phyloP scores from a whole-genome alignment of 2,797 vertebrate genomes.

The Crenichthys baileyi region DNA sequence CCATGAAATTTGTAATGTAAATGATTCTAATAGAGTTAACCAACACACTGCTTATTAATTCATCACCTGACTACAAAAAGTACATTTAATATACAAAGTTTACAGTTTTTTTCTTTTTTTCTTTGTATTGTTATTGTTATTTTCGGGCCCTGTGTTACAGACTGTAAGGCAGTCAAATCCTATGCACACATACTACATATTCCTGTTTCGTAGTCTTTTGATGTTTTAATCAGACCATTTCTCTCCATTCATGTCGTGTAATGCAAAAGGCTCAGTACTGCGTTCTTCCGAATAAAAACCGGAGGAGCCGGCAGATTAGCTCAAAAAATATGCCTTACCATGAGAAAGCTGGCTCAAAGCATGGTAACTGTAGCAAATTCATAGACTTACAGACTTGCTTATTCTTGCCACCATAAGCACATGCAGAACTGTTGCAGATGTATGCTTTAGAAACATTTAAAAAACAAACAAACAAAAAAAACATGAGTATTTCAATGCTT shows the following conservation, averaged over 20 bases:
- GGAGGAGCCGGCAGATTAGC: constrained; percentile 56
- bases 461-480: constrained; percentile 28
- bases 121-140: constrained; percentile 65
- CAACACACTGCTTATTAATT: constrained; percentile 77
- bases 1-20: constrained; percentile 73
- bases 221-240: constrained; percentile 41
- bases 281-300: constrained; percentile 43
- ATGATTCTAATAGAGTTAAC: constrained; percentile 72
- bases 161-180: constrained; percentile 76
- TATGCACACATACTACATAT: constrained; percentile 74
- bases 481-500: constrained; percentile 61
- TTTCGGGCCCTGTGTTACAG: constrained; percentile 67
- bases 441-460: constrained; percentile 67
- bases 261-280: constrained; percentile 65
- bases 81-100: constrained; percentile 75
- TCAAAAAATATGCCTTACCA: constrained; percentile 43
- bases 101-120: constrained; percentile 45
- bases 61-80: constrained; percentile 80
- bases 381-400: constrained; percentile 43
- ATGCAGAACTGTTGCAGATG: constrained; percentile 73
- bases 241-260: constrained; percentile 40
- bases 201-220: constrained; percentile 58
- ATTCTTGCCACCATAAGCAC: constrained; percentile 68
- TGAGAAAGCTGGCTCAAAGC: constrained; percentile 51
- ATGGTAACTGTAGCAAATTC: constrained; percentile 48